Percentiles rank a stretch among this genome's conserved stretches.
Evolutionary conservation across 2,888 invertebrate species (phyloP).

Genomic region (Candidula unifasciata): DNA sequence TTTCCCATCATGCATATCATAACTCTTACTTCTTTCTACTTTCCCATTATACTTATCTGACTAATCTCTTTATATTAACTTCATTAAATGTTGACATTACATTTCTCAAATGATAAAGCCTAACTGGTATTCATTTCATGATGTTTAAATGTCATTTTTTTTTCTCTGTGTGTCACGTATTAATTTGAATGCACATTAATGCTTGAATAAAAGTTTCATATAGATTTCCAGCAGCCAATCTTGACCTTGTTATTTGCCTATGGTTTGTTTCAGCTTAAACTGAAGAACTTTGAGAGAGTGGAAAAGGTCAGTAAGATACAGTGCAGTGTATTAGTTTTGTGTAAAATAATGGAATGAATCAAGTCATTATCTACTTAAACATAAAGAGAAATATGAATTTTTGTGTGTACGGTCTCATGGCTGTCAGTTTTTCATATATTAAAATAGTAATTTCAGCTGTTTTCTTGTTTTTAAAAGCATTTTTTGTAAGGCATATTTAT

Average conservation of each 20-base stretch:
- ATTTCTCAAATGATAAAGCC: no score
- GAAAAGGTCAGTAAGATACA: slow-evolving; percentile 89
- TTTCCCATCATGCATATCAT: no score
- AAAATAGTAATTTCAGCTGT: background rate
- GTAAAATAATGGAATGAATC: background rate
- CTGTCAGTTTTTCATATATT: background rate
- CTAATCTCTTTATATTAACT: no score
- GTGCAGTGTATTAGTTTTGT: background rate
- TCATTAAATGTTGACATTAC: no score
- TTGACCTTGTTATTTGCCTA: slow-evolving; percentile 41
- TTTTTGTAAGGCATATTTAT: background rate
- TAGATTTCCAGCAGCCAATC: slow-evolving; percentile 5
- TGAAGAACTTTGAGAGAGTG: slow-evolving; percentile 97
- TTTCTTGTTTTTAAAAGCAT: background rate
- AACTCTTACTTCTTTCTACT: no score
- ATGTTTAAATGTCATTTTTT: background rate
- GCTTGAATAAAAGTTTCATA: slow-evolving; percentile 15
- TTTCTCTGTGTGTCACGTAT: background rate
- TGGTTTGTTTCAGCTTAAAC: slow-evolving; percentile 90
- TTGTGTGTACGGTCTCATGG: background rate
- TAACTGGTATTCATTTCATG: no score
- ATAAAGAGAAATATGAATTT: background rate
- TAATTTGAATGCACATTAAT: slow-evolving; percentile 1
- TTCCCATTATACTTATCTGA: no score
- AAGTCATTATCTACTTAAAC: background rate